Evolutionary conservation across 2,888 invertebrate genomes (phyloP).

Genomic region (Boloria selene): DNA sequence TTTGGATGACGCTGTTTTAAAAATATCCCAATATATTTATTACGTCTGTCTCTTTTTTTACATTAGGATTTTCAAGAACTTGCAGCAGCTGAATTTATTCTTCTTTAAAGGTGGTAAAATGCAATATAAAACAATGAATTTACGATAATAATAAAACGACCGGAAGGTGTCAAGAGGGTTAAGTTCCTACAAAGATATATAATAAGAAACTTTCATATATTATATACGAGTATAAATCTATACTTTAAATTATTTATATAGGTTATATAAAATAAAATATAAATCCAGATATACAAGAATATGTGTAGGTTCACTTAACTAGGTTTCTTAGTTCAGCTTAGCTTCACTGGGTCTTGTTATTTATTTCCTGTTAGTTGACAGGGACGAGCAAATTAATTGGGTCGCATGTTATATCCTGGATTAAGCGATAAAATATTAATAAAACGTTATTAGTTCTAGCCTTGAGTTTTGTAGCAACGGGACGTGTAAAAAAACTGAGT

Average conservation of each 20-base stretch:
- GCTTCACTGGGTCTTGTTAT: constrained; percentile 9
- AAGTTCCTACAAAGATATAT: too few relatives aligned
- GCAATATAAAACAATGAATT: too few relatives aligned
- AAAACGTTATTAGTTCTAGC: neutral
- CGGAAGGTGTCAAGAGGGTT: too few relatives aligned
- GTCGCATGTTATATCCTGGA: constrained; percentile 1
- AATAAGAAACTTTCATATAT: neutral
- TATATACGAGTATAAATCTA: neutral
- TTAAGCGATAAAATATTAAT: neutral
- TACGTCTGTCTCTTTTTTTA: too few relatives aligned
- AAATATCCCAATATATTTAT: too few relatives aligned
- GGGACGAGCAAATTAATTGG: neutral
- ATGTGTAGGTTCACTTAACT: constrained; percentile 5
- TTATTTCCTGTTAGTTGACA: constrained; percentile 15
- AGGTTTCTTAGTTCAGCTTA: neutral
- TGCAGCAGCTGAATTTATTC: too few relatives aligned
- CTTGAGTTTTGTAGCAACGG: too few relatives aligned
- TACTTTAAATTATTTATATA: neutral
- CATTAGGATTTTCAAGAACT: too few relatives aligned
- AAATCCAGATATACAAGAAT: neutral
- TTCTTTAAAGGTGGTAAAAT: too few relatives aligned
- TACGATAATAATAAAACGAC: too few relatives aligned
- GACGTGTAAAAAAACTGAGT: neutral
- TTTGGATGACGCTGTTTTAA: too few relatives aligned
- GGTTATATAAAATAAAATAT: too few relatives aligned